These are phyloP conservation scores for Operophtera brumata DNA, from an alignment of 2,888 invertebrate species.

Conservation along the genomic window DNA sequence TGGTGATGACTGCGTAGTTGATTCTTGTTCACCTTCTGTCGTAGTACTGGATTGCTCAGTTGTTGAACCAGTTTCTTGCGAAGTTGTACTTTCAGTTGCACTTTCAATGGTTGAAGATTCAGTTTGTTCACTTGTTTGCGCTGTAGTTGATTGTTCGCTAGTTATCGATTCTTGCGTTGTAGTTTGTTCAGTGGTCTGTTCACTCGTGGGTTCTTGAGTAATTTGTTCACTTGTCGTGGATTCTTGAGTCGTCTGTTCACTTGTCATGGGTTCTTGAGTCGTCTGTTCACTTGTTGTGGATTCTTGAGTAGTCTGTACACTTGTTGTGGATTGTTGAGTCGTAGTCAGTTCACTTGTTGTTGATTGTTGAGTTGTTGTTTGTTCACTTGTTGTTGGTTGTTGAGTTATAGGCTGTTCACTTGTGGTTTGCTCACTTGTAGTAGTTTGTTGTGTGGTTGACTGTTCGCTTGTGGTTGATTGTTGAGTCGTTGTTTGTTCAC, in stretches of 20 bases:
- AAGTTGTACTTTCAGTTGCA: slow-evolving; percentile 41
- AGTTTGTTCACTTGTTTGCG: slow-evolving; percentile 33
- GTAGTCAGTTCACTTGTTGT: slow-evolving; percentile 27
- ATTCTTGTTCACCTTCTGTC: slow-evolving; percentile 17
- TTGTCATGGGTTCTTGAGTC: slow-evolving; percentile 35
- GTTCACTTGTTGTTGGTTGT: slow-evolving; percentile 31
- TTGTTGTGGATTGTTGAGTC: slow-evolving; percentile 28
- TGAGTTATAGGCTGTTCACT: slow-evolving; percentile 36
- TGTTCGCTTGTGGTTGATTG: slow-evolving; percentile 32
- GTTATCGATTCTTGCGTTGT: slow-evolving; percentile 27
- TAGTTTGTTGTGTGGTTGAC: slow-evolving; percentile 31
- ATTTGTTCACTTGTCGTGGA: slow-evolving; percentile 33
- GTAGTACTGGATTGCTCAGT: slow-evolving; percentile 39
- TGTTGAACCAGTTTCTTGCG: slow-evolving; percentile 36
- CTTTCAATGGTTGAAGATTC: slow-evolving; percentile 42
- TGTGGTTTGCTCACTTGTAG: slow-evolving; percentile 33
- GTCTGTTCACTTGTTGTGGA: slow-evolving; percentile 37
- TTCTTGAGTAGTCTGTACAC: slow-evolving; percentile 32
- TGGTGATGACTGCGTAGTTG: slow-evolving; percentile 42
- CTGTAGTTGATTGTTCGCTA: slow-evolving; percentile 33
- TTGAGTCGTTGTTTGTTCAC: slow-evolving; percentile 36
- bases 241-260: slow-evolving; percentile 32
- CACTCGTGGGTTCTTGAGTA: slow-evolving; percentile 38
- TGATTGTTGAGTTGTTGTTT: slow-evolving; percentile 30
- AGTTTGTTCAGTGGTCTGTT: slow-evolving; percentile 33